Evolutionary conservation across 2,888 invertebrate species (phyloP).

Genomic region (Megastigmus dorsalis): DNA sequence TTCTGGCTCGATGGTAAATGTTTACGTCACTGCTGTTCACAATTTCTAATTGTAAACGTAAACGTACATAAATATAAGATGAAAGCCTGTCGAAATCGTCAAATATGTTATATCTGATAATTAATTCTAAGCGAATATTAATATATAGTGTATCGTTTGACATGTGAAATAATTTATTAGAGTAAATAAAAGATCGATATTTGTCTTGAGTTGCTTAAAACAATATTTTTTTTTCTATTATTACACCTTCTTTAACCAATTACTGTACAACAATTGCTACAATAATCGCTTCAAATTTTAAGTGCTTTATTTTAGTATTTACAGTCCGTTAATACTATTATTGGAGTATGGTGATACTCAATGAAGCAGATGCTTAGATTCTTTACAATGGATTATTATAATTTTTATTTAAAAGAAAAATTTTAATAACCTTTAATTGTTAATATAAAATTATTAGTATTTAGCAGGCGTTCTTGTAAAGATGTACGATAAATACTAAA

Average conservation of each 20-base stretch:
- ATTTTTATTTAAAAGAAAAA: not conserved
- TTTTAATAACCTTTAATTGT: no score
- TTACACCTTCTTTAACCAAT: not conserved
- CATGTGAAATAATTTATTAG: slow-evolving; percentile 50
- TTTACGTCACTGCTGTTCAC: slow-evolving; percentile 50
- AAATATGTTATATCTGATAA: slow-evolving; percentile 46
- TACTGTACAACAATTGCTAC: no score
- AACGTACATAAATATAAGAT: slow-evolving; percentile 43
- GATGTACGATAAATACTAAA: no score
- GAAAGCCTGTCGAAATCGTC: slow-evolving; percentile 49
- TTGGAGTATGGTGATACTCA: no score
- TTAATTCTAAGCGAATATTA: slow-evolving; percentile 39
- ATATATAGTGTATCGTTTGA: slow-evolving; percentile 50
- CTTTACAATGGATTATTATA: no score
- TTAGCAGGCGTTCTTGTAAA: no score
- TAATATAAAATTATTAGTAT: no score
- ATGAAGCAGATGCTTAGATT: no score
- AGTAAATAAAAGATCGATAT: slow-evolving; percentile 50
- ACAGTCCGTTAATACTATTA: no score
- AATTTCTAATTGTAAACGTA: slow-evolving; percentile 51
- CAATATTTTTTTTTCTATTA: not conserved
- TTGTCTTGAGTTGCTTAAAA: slow-evolving; percentile 46
- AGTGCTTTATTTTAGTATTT: no score
- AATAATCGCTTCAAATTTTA: no score
- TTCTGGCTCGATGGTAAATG: slow-evolving; percentile 45